Evolutionary conservation across 2,888 invertebrate species (phyloP).

Genomic region (Eristalinus sepulchralis): DNA sequence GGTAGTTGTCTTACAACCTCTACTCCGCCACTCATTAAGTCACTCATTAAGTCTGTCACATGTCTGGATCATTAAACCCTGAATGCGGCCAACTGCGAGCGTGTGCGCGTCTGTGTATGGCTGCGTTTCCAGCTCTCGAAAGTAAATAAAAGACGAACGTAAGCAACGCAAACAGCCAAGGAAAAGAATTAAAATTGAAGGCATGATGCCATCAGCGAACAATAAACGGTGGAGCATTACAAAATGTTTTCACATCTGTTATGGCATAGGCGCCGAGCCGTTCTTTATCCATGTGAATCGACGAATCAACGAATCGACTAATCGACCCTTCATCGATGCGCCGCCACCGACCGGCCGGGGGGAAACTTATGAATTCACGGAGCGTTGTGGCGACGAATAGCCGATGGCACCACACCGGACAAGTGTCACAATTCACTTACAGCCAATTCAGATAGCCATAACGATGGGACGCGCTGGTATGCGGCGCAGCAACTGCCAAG

Average conservation of each 20-base stretch:
- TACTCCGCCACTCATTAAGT: too few species aligned
- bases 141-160: background rate
- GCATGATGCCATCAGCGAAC: conserved; percentile 58
- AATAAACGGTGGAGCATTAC: conserved; percentile 20
- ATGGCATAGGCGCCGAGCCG: conserved; percentile 41
- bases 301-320: too few species aligned
- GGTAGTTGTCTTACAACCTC: too few species aligned
- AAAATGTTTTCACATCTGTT: conserved; percentile 56
- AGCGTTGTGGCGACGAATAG: conserved; percentile 52
- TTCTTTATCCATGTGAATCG: conserved; percentile 21
- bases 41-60: background rate
- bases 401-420: conserved; percentile 7
- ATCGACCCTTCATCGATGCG: conserved; percentile 46
- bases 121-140: background rate
- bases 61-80: conserved; percentile 60
- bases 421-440: conserved; percentile 67
- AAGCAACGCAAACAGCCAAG: background rate
- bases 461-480: conserved; percentile 55
- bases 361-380: conserved; percentile 53
- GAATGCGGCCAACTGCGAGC: background rate
- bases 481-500: background rate
- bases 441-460: conserved; percentile 61
- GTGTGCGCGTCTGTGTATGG: background rate
- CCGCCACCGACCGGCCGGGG: background rate
- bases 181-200: conserved; percentile 33